phyloP scores from a whole-genome alignment of 2,113 vertebrate genomes.

The Rafetus swinhoei region DNA sequence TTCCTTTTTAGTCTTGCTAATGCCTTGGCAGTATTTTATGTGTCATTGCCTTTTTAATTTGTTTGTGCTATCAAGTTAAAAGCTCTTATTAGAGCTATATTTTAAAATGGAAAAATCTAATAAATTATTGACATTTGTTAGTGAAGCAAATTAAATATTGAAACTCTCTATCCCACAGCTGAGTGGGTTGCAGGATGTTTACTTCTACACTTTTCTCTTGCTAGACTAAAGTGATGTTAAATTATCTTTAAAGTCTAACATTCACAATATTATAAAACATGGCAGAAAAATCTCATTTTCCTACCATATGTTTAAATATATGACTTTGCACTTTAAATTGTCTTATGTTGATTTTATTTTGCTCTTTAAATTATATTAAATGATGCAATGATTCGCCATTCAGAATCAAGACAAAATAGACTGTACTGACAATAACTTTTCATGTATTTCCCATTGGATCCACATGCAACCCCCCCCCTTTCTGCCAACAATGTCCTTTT shows the following conservation, averaged over 20 bases:
- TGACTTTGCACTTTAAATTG: not conserved
- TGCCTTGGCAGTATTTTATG: not conserved
- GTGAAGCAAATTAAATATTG: not conserved
- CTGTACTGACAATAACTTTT: accelerated
- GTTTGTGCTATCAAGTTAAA: not conserved
- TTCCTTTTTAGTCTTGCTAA: not conserved
- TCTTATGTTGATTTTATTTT: not conserved
- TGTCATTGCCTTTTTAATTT: not conserved
- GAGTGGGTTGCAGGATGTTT: not conserved
- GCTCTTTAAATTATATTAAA: not conserved
- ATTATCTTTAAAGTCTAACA: not conserved
- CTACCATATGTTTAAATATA: not conserved
- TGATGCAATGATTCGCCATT: not conserved
- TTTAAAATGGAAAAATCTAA: not conserved
- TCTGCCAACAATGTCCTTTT: not conserved
- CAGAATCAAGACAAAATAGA: not conserved
- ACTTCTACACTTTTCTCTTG: not conserved
- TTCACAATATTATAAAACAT: not conserved
- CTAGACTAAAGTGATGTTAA: not conserved
- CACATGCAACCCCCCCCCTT: not conserved
- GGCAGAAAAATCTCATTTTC: slow-evolving; percentile 1
- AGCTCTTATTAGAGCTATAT: not conserved
- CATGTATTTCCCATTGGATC: not conserved
- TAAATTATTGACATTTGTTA: not conserved
- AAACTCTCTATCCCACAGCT: not conserved